Evolutionary conservation across 1,140 invertebrate genomes (phyloP).

Genomic region (Globodera rostochiensis): DNA sequence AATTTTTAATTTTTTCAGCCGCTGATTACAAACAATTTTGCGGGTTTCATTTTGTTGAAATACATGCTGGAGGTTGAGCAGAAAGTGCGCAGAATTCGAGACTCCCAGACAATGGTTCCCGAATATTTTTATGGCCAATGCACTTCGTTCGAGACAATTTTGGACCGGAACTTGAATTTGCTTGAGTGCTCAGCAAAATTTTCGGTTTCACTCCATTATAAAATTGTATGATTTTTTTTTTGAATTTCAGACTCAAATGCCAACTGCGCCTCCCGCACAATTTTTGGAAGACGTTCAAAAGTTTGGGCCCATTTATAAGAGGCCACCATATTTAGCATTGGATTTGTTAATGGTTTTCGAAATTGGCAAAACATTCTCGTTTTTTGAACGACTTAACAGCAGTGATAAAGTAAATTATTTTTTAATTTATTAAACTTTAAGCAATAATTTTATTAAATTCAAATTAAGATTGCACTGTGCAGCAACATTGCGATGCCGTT

Average conservation of each 20-base stretch:
- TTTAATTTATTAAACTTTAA: too few relatives aligned
- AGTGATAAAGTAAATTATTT: neutral
- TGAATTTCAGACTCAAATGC: slow-evolving; percentile 1
- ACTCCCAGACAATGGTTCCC: slow-evolving; percentile 3
- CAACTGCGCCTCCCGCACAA: neutral
- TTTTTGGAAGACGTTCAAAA: neutral
- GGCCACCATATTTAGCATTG: neutral
- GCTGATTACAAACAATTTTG: neutral
- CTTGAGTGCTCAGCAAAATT: neutral
- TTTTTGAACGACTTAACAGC: neutral
- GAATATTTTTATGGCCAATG: neutral
- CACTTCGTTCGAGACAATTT: neutral
- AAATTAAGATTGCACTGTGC: slow-evolving; percentile 7
- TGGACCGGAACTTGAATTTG: neutral
- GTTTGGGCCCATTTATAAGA: slow-evolving; percentile 2
- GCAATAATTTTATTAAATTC: neutral
- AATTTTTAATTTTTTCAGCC: too few relatives aligned
- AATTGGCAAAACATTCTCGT: neutral
- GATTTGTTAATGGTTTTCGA: neutral
- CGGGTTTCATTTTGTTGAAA: neutral
- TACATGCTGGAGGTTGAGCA: neutral
- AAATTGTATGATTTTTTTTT: neutral
- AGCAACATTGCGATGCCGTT: slow-evolving; percentile 6
- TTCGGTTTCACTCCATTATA: neutral
- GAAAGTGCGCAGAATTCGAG: neutral